Conservation (phyloP, 2,797 vertebrate species). For the Arctocebus calabarensis region DNA sequence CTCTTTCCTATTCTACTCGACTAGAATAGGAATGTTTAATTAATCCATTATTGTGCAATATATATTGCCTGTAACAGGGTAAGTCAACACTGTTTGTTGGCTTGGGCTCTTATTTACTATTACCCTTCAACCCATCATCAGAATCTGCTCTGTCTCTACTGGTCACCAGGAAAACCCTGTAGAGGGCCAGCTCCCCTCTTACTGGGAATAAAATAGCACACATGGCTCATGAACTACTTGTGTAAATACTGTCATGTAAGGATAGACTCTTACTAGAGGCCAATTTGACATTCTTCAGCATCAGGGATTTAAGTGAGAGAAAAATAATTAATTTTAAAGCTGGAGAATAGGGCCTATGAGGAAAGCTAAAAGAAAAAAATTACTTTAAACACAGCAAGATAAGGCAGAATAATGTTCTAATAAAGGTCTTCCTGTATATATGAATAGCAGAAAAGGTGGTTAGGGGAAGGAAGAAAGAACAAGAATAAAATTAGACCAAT, state of each 20-base stretch:
- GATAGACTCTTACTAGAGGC: conserved; percentile 2
- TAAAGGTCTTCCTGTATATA: background rate
- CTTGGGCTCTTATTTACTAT: background rate
- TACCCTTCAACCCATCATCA: background rate
- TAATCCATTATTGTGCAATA: background rate
- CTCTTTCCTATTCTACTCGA: background rate
- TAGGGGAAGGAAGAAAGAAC: conserved; percentile 14
- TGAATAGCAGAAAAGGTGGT: background rate
- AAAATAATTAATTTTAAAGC: conserved; percentile 40
- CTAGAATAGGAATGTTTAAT: background rate
- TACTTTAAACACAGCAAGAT: background rate
- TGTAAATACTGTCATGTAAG: conserved; percentile 6
- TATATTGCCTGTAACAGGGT: background rate
- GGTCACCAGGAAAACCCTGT: background rate
- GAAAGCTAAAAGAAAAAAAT: conserved; percentile 36
- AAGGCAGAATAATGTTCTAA: conserved; percentile 17
- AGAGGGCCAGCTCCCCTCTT: background rate
- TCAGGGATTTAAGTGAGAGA: background rate
- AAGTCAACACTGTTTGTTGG: background rate
- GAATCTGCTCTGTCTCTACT: background rate
- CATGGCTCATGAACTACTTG: background rate
- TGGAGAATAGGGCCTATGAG: conserved; percentile 4
- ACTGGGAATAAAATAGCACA: conserved; percentile 25
- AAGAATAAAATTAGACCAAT: conserved; percentile 21
- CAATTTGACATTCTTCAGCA: conserved; percentile 13